phyloP scores from a whole-genome alignment of 2,113 vertebrate species.

The Conger conger region DNA sequence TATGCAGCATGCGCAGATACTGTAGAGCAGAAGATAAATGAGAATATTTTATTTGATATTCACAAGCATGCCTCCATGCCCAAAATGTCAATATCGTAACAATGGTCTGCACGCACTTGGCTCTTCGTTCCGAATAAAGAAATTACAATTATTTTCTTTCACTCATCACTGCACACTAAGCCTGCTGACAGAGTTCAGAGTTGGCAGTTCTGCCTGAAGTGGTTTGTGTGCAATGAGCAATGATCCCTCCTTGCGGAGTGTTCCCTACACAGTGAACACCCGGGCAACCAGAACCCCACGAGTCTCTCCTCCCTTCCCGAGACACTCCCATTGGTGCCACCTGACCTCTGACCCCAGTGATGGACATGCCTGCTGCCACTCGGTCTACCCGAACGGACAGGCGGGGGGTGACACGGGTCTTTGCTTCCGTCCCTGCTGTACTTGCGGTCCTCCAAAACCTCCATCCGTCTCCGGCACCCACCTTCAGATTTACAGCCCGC shows the following conservation, averaged over 20 bases:
- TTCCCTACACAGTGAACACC: too few species aligned
- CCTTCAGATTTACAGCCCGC: conserved; percentile 13
- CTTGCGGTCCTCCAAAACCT: background rate
- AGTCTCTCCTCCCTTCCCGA: background rate
- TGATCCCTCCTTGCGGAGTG: too few species aligned
- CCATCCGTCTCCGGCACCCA: background rate
- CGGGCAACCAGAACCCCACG: background rate
- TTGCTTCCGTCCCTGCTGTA: background rate
- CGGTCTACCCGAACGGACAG: background rate
- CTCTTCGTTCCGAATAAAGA: too few species aligned
- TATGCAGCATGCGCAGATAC: background rate
- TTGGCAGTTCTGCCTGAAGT: too few species aligned
- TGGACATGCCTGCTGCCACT: background rate
- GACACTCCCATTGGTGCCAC: background rate
- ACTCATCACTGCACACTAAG: too few species aligned
- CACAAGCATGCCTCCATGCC: too few species aligned
- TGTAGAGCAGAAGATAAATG: background rate
- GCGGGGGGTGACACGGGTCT: background rate
- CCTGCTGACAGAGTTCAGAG: too few species aligned
- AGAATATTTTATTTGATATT: too few species aligned
- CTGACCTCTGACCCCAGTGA: background rate
- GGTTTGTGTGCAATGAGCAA: too few species aligned
- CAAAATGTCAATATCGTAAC: too few species aligned
- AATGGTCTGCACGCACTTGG: too few species aligned
- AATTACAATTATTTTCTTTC: too few species aligned